These are phyloP conservation scores for Coleophora deauratella DNA, from an alignment of 2,888 invertebrate genomes.

Conservation along the genomic window DNA sequence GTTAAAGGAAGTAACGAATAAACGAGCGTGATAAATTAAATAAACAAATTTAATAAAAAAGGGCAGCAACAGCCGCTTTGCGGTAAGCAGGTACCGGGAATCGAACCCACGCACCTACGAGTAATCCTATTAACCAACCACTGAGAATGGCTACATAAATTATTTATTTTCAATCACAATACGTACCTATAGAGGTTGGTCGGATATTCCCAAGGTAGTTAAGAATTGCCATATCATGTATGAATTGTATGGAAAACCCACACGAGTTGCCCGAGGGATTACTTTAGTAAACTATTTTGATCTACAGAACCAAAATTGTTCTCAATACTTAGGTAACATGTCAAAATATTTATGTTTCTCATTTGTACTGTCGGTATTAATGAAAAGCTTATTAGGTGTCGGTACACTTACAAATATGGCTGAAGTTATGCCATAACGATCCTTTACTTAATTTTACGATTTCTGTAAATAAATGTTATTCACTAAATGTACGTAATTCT, in stretches of 20 bases:
- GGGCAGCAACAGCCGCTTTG: conserved; percentile 45
- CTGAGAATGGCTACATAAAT: conserved; percentile 62
- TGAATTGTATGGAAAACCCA: conserved; percentile 3
- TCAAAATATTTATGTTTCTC: background rate
- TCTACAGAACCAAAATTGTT: background rate
- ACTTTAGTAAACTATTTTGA: too few relatives aligned
- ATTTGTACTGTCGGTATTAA: too few relatives aligned
- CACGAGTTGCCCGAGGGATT: background rate
- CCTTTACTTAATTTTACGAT: too few relatives aligned
- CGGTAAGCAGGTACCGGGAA: conserved; percentile 53
- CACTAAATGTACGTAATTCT: too few relatives aligned
- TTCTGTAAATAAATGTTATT: too few relatives aligned
- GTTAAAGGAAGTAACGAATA: conserved; percentile 64
- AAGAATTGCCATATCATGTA: conserved; percentile 35
- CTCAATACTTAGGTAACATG: background rate
- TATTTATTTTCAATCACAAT: conserved; percentile 59
- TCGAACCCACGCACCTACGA: conserved; percentile 53
- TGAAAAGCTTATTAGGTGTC: too few relatives aligned
- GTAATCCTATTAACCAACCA: conserved; percentile 63
- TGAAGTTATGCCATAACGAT: too few relatives aligned
- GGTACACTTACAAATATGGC: too few relatives aligned
- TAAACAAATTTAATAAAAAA: conserved; percentile 69
- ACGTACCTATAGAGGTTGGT: conserved; percentile 25
- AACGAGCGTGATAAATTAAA: conserved; percentile 71
- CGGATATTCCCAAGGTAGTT: conserved; percentile 31